Evolutionary conservation across 2,797 vertebrate species (phyloP), one percentile per base, ranked within the genome.

Genomic region (Cichlasoma orientale): DNA sequence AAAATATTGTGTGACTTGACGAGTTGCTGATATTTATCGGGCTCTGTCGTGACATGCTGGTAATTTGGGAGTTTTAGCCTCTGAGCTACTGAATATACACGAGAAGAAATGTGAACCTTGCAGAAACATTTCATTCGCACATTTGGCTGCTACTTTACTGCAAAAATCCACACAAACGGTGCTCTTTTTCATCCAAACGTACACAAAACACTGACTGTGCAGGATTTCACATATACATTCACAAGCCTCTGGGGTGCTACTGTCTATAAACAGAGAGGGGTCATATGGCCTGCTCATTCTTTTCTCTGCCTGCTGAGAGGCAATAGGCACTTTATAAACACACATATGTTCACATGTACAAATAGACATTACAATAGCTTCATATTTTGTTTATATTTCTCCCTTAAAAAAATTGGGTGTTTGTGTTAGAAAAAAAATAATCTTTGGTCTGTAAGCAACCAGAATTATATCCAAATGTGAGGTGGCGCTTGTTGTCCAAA

Each of bases 401-500:
- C 82, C 82, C 83, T 86, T 87, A 36, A 36, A 95, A 95, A 96
- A 95, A 92, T 79, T 90, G 94, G 93, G 93, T 94, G 94, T 94
- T 91, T 74, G 80, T 77, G 95, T 90, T 88, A 88, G 95, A 95
- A 95, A 94, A 86, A 73, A 63, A 58, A 56, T 25, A 38, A 96
- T 98, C 97, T 99, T 99, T 99, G 98, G 98, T 98, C 96, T 97
- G 96, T 95, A 96, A 97, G 97, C 95, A 94, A 92, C 95, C 93
- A 92, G 82, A 88, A 86, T 80, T 73, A 88, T 87, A 90, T 90
- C 86, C 86, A 87, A 89, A 92, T 80, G 72, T 58, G 72, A 86
- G 86, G 83, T 77, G 16, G 72, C 89, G 74, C 79, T 87, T 88
- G 82, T 77, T 63, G 80, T 71, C 70, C 75, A 84, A 83, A 88